These are phyloP conservation scores for Nyctereutes procyonoides DNA, from an alignment of 2,113 vertebrate species.

Conservation along the genomic window DNA sequence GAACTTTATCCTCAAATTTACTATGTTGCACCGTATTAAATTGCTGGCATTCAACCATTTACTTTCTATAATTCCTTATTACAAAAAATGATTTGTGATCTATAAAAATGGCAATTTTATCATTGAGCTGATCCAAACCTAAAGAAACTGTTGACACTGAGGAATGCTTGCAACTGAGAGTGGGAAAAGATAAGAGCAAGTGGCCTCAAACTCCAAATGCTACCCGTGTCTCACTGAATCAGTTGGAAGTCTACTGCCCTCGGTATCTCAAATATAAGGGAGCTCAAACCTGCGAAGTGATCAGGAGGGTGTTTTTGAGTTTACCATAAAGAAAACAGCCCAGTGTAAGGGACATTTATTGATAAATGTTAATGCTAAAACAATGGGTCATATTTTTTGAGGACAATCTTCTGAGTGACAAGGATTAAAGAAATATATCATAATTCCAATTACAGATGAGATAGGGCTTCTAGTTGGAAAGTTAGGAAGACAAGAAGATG, in stretches of 20 bases:
- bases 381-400: neutral
- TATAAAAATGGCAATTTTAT: neutral
- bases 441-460: neutral
- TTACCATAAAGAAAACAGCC: neutral
- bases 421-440: neutral
- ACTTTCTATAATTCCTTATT: neutral
- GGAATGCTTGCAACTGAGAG: neutral
- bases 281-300: neutral
- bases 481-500: neutral
- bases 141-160: neutral
- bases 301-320: neutral
- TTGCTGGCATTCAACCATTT: neutral
- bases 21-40: neutral
- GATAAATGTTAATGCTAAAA: neutral
- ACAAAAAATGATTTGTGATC: neutral
- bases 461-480: conserved; percentile 24
- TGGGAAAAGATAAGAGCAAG: neutral
- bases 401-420: neutral
- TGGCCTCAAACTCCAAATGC: neutral
- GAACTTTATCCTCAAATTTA: neutral
- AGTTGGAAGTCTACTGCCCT: neutral
- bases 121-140: neutral
- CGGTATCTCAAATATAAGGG: neutral
- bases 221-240: neutral
- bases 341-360: neutral